Evolutionary conservation across 2,797 vertebrate species (phyloP), one percentile per base, ranked within the genome.

Genomic region (Spea hammondii): DNA sequence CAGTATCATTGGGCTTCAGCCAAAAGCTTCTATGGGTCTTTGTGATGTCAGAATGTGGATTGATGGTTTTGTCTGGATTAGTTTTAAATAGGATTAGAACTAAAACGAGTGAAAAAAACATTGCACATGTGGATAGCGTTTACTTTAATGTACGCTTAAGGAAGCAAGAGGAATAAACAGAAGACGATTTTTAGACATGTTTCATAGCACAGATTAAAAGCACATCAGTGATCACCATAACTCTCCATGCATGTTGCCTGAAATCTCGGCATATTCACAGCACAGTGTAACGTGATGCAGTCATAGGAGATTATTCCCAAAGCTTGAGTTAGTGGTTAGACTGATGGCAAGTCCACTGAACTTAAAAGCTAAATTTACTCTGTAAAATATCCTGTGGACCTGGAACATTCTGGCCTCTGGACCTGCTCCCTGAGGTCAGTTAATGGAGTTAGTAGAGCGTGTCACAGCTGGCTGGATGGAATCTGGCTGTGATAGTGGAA

Each of bases 81-180:
- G 50, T 64, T 64, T 76, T 76, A 81, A 81, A 81, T 60, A 44
- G 70, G 79, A 72, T 77, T 77, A 77, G 9, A 77, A 49, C 50
- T 72, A 77, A 72, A 60, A 71, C 59, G 54, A 47, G 65, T 5
- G 13, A 65, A 46, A 79, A 72, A 65, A 47, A 47, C 3, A 32
- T 32, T 68, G 65, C 65, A 53, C 32, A 14, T 72, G 73, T 60
- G 54, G 73, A 71, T 71, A 76, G 60, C n/a, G 72, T 54, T 75
- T 74, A 17, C 59, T 75, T 64, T 73, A 48, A 54, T 9, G 57
- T 54, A 74, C 54, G 49, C 57, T 64, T 54, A 75, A 75, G 57
- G 62, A 60, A 73, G 13, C 45, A 62, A 48, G 5, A 69, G 48
- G 12, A 68, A 62, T 45, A 60, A 74, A 72, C 45, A 67, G 50